Percentiles rank a stretch among this genome's conserved stretches.
These are phyloP conservation scores for Palythoa heliodiscus DNA, from an alignment of 92 coral and sea anemone species.

Conservation along the genomic window DNA sequence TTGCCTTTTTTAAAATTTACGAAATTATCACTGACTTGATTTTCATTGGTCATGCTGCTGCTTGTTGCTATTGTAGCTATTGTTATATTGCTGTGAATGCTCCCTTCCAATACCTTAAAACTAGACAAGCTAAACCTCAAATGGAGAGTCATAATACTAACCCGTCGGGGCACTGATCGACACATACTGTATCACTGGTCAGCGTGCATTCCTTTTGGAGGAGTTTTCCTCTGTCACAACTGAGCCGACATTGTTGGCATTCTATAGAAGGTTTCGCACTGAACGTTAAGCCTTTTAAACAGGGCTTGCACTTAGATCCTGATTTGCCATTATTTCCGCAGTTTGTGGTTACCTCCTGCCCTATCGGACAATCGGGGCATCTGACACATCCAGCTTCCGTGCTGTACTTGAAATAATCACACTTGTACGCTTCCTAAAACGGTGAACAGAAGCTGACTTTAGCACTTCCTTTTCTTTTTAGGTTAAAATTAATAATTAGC, in stretches of 20 bases:
- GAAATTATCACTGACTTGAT: too few relatives aligned
- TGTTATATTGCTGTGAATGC: neutral
- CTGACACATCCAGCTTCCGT: neutral
- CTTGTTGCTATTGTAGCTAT: too few relatives aligned
- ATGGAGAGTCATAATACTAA: neutral
- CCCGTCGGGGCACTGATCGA: neutral
- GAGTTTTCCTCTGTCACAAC: neutral
- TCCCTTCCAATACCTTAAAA: too few relatives aligned
- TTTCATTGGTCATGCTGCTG: too few relatives aligned
- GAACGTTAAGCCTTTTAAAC: neutral
- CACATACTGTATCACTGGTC: slow-evolving; percentile 7
- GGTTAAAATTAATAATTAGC: too few relatives aligned
- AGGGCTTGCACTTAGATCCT: neutral
- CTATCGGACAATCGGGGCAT: neutral
- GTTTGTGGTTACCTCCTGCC: neutral
- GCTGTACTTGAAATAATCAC: neutral
- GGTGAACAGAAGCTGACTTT: neutral
- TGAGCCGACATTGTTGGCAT: neutral
- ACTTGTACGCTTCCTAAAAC: neutral
- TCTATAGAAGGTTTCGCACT: neutral
- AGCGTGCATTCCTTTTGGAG: neutral
- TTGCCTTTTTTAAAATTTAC: too few relatives aligned
- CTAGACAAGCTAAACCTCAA: too few relatives aligned
- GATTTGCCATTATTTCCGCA: neutral
- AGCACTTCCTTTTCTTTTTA: too few relatives aligned